These are phyloP conservation scores for Nothocercus julius DNA, from an alignment of 2,113 vertebrate species.

Conservation along the genomic window DNA sequence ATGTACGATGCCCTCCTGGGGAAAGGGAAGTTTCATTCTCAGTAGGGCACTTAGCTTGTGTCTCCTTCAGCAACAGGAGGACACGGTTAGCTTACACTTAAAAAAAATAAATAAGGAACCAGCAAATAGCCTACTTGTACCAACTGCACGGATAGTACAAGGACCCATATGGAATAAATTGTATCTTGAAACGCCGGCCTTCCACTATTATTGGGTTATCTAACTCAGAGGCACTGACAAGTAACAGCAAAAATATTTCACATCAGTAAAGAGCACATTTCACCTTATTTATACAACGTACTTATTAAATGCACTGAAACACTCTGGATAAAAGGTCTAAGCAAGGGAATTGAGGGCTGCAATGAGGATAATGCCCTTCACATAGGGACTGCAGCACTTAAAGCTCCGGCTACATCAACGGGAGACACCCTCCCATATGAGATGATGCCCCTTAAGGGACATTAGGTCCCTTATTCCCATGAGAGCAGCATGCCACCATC, in stretches of 20 bases:
- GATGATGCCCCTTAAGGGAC: no score
- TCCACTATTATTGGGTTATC: background rate
- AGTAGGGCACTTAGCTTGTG: background rate
- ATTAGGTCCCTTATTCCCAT: background rate
- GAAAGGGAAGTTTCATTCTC: background rate
- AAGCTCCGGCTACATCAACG: rapidly evolving
- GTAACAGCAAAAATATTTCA: background rate
- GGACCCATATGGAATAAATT: background rate
- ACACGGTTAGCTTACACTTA: background rate
- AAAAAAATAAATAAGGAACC: background rate
- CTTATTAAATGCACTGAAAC: background rate
- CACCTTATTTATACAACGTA: background rate
- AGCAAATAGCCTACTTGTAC: rapidly evolving
- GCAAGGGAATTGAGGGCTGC: background rate
- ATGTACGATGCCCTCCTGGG: background rate
- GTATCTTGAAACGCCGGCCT: background rate
- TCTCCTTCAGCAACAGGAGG: rapidly evolving
- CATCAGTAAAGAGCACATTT: background rate
- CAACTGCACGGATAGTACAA: background rate
- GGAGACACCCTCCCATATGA: no score
- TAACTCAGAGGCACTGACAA: background rate
- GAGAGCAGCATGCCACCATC: background rate
- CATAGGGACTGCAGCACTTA: background rate
- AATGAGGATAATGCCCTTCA: rapidly evolving
- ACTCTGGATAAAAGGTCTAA: background rate